Base-by-base conservation (phyloP, 2,797 vertebrate species). In the Tenualosa ilisha region DNA sequence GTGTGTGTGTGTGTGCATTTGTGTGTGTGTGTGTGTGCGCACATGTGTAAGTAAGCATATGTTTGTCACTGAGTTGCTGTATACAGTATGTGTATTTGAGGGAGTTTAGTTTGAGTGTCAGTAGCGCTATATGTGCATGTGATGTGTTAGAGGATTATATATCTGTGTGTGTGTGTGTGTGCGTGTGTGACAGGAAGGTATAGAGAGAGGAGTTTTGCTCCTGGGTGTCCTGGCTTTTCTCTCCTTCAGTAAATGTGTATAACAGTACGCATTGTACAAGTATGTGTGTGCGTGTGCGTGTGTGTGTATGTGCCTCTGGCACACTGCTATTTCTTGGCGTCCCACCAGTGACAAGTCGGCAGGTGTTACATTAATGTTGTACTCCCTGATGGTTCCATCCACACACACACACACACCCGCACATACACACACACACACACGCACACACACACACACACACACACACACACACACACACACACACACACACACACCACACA, bases 121-220 rank as follows among this genome's bases (percentile, higher is more conserved):
- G 46, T 46, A 46, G 46, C 46, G 46, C 3, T 4, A 46, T 46
- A 46, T 46, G 4, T 46, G 46, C 31, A 31, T 31, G 31, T 31
- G 31, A 31, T 31, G 31, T 31, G 31, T 46, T 7, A 46, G 46
- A 46, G 46, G 46, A 9, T 24, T 81, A 51, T 37, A 8, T 61
- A 20, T 56, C 46, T 84, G 72, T 82, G 50, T 84, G 59, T 22
- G 9, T 63, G 51, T 59, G 82, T 88, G 72, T 87, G 65, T 79
- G 26, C 82, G 86, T 24, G 61, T 9, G 22, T 9, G 22, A 46
- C 46, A 46, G 3, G 7, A 4, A 3, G 46, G 46, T 46, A 46
- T 46, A 46, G 46, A 46, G 7, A 46, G 46, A 46, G 3, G 46
- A 46, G 46, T 7, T 46, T 46, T 46, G 46, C 7, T 46, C 46